Conservation (phyloP, 2,888 invertebrate genomes). For the Halictus ligatus region DNA sequence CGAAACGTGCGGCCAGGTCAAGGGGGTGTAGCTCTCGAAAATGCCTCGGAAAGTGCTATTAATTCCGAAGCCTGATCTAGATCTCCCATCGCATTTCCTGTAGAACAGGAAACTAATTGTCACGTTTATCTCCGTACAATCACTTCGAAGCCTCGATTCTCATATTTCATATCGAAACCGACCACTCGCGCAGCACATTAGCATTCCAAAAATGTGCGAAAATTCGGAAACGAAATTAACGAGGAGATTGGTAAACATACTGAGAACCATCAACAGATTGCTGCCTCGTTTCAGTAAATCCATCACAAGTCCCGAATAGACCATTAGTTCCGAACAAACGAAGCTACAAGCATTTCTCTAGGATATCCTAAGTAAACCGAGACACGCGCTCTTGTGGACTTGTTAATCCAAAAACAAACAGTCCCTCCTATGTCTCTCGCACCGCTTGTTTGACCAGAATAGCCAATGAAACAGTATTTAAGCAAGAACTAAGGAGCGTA, state of each 20-base stretch:
- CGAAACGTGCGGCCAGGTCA: too few relatives aligned
- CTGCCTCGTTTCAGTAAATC: conserved; percentile 60
- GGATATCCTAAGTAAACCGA: conserved; percentile 50
- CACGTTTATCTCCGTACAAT: not conserved
- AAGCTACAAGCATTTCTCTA: conserved; percentile 43
- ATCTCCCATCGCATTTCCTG: conserved; percentile 34
- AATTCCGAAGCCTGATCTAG: conserved; percentile 3
- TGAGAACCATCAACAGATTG: conserved; percentile 53
- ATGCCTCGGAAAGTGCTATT: too few relatives aligned
- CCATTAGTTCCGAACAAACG: conserved; percentile 63
- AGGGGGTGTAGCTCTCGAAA: too few relatives aligned
- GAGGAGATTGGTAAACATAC: conserved; percentile 17
- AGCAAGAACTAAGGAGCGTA: too few relatives aligned
- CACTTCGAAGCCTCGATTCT: conserved; percentile 15
- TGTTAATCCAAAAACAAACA: conserved; percentile 47
- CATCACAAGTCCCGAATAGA: conserved; percentile 44
- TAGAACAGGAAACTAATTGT: conserved; percentile 27
- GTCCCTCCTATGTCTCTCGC: not conserved
- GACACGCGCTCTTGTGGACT: conserved; percentile 36
- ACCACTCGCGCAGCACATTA: not conserved
- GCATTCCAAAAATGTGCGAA: not conserved
- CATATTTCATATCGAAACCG: not conserved
- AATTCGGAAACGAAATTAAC: not conserved
- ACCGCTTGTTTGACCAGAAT: not conserved
- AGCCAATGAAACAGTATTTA: not conserved